Percentiles rank a stretch among this genome's conserved stretches.
phyloP scores from a whole-genome alignment of 2,797 vertebrate species.

The Halcyon smyrnensis region DNA sequence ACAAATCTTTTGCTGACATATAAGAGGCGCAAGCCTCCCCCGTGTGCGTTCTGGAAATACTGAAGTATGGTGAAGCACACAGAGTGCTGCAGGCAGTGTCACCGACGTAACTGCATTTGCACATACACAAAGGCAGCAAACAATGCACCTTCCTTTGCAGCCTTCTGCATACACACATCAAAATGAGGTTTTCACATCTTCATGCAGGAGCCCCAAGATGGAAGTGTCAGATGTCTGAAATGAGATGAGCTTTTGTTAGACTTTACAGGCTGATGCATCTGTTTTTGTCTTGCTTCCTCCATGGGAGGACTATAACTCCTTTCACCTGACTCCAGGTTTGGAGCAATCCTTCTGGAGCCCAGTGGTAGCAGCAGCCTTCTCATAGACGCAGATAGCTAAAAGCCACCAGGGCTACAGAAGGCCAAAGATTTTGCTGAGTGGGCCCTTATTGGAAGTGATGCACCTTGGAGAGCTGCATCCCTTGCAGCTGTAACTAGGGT shows the following conservation, averaged over 20 bases:
- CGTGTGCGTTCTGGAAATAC: background rate
- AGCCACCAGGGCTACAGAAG: background rate
- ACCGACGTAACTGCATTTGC: background rate
- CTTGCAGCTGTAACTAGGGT: conserved; percentile 31
- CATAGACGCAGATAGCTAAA: background rate
- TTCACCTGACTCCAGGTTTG: background rate
- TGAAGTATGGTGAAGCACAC: background rate
- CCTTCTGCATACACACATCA: background rate
- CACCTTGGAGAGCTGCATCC: conserved; percentile 24
- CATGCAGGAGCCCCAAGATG: background rate
- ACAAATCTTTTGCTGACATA: background rate
- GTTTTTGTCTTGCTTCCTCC: background rate
- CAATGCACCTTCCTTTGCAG: background rate
- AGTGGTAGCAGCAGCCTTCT: background rate
- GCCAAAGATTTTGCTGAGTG: conserved; percentile 31
- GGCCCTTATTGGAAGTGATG: background rate
- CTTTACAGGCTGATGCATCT: background rate
- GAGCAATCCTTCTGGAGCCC: background rate
- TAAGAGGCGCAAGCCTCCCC: background rate
- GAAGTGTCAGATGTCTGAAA: background rate
- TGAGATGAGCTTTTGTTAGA: background rate
- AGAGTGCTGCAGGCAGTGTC: background rate
- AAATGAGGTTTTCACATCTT: background rate
- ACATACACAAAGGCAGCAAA: background rate
- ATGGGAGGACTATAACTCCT: background rate